Conservation (phyloP, 2,113 vertebrate genomes). For the Noctilio leporinus region DNA sequence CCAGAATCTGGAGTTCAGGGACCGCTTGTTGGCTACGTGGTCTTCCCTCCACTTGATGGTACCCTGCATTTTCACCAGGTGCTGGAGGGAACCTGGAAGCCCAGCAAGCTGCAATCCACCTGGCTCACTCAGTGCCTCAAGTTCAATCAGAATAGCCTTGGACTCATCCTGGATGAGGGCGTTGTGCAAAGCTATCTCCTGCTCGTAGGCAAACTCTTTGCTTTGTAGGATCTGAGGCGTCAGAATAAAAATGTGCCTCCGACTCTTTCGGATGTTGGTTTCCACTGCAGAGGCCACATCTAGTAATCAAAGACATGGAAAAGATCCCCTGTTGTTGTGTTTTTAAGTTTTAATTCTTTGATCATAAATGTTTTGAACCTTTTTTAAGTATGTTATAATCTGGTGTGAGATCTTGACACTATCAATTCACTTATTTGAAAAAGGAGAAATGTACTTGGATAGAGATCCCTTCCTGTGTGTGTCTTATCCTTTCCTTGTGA, state of each 20-base stretch:
- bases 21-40: constrained; percentile 29
- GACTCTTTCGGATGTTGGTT: constrained; percentile 74
- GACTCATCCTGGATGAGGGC: constrained; percentile 73
- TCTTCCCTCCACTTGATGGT: constrained; percentile 78
- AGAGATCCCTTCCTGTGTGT: fast-evolving
- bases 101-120: constrained; percentile 49
- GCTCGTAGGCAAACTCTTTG: constrained; percentile 72
- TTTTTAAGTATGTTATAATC: not conserved
- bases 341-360: not conserved
- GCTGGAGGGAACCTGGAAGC: constrained; percentile 76
- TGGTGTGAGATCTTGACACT: not conserved
- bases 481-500: not conserved
- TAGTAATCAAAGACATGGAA: not conserved
- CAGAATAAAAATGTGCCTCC: constrained; percentile 77
- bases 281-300: constrained; percentile 72
- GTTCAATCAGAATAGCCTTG: constrained; percentile 80
- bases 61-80: constrained; percentile 76
- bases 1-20: constrained; percentile 77
- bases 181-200: constrained; percentile 76
- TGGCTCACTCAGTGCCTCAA: constrained; percentile 48
- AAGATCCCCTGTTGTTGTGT: not conserved
- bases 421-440: not conserved
- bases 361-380: not conserved
- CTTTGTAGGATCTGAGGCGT: constrained; percentile 37
- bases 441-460: not conserved